These are phyloP conservation scores for Melieria picta DNA, from an alignment of 2,888 invertebrate genomes.

Conservation along the genomic window DNA sequence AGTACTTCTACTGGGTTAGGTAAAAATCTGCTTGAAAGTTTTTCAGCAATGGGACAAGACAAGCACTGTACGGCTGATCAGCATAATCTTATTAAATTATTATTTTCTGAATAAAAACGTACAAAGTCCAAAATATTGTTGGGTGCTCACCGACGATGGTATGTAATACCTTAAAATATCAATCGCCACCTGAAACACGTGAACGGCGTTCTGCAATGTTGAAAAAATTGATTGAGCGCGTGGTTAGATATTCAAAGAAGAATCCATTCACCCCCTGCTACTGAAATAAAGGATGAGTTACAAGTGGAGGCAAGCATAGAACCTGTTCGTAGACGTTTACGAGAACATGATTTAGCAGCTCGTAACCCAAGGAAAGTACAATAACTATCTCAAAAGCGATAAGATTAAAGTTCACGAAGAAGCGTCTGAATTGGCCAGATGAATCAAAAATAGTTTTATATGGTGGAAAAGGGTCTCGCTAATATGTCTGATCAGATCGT, in stretches of 20 bases:
- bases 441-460: too few relatives aligned
- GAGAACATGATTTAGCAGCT: too few relatives aligned
- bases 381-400: too few relatives aligned
- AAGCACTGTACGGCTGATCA: neutral
- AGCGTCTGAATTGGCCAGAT: too few relatives aligned
- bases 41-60: neutral
- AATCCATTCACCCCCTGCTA: too few relatives aligned
- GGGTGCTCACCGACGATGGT: neutral
- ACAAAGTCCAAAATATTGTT: conserved; percentile 3
- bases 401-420: too few relatives aligned
- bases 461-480: too few relatives aligned
- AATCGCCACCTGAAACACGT: neutral
- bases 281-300: too few relatives aligned
- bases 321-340: too few relatives aligned
- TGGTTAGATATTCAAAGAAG: neutral
- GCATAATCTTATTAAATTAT: neutral
- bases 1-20: neutral
- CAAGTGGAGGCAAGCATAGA: too few relatives aligned
- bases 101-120: conserved; percentile 1
- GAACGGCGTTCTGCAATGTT: neutral
- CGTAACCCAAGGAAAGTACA: too few relatives aligned
- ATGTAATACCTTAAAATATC: conserved; percentile 1
- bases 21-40: neutral
- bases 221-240: neutral
- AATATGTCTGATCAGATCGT: too few relatives aligned